Evolutionary conservation across 2,113 vertebrate species (phyloP).

Genomic region (Stomatorhinus ivindoensis): DNA sequence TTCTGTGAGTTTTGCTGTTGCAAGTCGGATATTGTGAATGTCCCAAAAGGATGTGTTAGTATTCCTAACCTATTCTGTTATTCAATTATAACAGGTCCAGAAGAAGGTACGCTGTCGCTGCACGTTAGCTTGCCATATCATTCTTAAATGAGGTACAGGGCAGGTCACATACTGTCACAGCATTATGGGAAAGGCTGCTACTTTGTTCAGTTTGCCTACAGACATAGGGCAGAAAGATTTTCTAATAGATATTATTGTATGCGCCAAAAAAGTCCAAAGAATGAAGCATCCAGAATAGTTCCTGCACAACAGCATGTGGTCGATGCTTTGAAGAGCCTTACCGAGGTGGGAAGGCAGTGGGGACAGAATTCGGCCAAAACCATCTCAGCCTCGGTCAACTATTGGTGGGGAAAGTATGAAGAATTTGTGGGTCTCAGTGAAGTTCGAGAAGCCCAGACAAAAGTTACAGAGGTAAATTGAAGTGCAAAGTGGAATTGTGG

Average conservation of each 20-base stretch:
- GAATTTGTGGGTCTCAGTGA: conserved; percentile 90
- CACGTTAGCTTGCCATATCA: background rate
- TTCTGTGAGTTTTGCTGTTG: background rate
- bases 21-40: background rate
- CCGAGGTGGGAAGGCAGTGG: conserved; percentile 57
- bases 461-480: conserved; percentile 79
- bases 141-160: conserved; percentile 55
- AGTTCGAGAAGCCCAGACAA: conserved; percentile 79
- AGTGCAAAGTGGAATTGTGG: background rate
- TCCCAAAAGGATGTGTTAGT: background rate
- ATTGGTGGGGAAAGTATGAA: conserved; percentile 86
- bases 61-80: background rate
- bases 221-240: conserved; percentile 37
- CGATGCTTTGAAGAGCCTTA: conserved; percentile 48
- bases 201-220: conserved; percentile 34
- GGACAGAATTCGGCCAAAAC: conserved; percentile 57
- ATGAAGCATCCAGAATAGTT: conserved; percentile 42
- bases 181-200: conserved; percentile 48
- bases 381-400: conserved; percentile 53
- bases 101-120: background rate
- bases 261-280: conserved; percentile 39
- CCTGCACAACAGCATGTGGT: conserved; percentile 39
- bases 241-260: conserved; percentile 56
- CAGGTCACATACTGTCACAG: conserved; percentile 45
- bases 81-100: background rate